Base-by-base conservation (phyloP, 1,140 invertebrate genomes). In the Venustaconcha ellipsiformis region DNA sequence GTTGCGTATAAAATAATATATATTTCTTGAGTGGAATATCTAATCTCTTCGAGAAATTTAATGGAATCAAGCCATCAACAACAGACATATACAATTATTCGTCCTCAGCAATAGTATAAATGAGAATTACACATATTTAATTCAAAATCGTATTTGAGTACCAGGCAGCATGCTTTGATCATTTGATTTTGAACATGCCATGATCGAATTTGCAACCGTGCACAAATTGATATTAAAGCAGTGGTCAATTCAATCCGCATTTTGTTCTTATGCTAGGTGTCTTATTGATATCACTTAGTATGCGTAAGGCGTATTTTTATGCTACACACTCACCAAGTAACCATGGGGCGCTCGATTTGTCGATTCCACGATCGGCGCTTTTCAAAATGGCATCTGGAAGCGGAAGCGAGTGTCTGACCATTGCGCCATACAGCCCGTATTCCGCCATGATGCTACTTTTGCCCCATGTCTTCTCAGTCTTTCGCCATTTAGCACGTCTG, bases 381-480 rank as follows among this genome's bases (percentile, higher is more conserved):
- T 99, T 99, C 75, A 99, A 93, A 79, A 99, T 99, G 63, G 96
- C 98, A 85, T 99, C 97, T 1, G 98, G 98, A 80, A 99, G 93
- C 0, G 98, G 98, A 72, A 99, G 91, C 55, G 97, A 98, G 91
- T 99, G 98, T 78, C 98, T 92, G 67, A 99, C 97, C 98, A 99
- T 99, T 65, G 98, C 98, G 1, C 98, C 98, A 88, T 99, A 99
- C 1, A 99, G 92, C 0, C 98, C 98, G 87, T 99, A 99, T 91
- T 99, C 98, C 70, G 98, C 98, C 98, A 99, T 99, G 89, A 99
- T 99, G 80, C 97, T 99, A 88, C 96, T 97, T 82, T 97, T 94
- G 14, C 98, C 98, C 98, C 98, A 99, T 84, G 96, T 99, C 90
- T 99, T 99, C 91, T 99, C 97, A 23, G 97, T 99, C 90, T 99